Percentiles rank a stretch among this genome's conserved stretches.
phyloP scores from a whole-genome alignment of 1,140 invertebrate species.

The Fopius arisanus region DNA sequence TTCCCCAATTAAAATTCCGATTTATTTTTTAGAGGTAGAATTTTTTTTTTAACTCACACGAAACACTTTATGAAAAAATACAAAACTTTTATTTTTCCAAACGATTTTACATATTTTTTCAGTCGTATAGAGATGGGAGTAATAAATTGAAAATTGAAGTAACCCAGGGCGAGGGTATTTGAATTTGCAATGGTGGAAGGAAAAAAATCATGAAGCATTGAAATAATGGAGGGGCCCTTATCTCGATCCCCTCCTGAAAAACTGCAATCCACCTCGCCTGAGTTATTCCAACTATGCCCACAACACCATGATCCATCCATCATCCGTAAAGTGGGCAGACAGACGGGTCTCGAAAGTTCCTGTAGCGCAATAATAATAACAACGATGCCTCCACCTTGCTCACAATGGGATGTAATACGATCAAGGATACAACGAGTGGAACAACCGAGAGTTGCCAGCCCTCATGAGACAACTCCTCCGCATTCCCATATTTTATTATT shows the following conservation, averaged over 20 bases:
- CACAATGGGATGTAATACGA: slow-evolving; percentile 27
- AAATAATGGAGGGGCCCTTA: not conserved
- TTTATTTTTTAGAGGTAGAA: too few relatives aligned
- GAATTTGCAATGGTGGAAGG: not conserved
- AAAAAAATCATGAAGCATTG: not conserved
- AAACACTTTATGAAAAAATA: too few relatives aligned
- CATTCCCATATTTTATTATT: slow-evolving; percentile 4
- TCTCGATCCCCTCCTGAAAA: not conserved
- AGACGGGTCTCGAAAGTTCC: slow-evolving; percentile 38
- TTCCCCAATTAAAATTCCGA: too few relatives aligned
- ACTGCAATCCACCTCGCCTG: not conserved
- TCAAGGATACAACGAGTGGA: slow-evolving; percentile 24
- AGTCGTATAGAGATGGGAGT: too few relatives aligned
- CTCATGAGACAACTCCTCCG: not conserved
- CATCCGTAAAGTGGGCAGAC: slow-evolving; percentile 47
- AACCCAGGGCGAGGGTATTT: too few relatives aligned
- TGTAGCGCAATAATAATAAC: slow-evolving; percentile 20
- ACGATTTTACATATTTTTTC: too few relatives aligned
- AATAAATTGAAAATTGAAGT: too few relatives aligned
- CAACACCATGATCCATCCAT: slow-evolving; percentile 31
- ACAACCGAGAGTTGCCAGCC: not conserved
- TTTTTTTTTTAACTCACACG: too few relatives aligned
- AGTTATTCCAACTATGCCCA: not conserved
- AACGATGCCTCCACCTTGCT: slow-evolving; percentile 8
- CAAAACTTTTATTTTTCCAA: too few relatives aligned